A percentile compares a stretch with the other conserved stretches of the same genome.
These are phyloP conservation scores for Conops quadrifasciatus DNA, from an alignment of 2,888 invertebrate genomes.

Conservation along the genomic window DNA sequence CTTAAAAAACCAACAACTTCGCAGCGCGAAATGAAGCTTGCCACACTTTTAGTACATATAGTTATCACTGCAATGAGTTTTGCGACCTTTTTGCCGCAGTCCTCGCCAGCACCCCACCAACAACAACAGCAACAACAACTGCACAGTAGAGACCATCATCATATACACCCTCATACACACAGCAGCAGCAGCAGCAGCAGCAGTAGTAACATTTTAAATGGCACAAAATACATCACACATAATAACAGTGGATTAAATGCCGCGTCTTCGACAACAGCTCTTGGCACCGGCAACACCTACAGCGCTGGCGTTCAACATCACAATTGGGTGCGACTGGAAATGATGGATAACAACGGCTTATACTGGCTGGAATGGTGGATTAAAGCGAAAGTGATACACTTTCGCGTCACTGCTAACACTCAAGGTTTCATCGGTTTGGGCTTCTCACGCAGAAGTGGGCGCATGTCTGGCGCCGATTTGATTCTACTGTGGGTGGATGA, in stretches of 20 bases:
- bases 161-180: conserved; percentile 5
- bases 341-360: conserved; percentile 64
- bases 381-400: conserved; percentile 76
- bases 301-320: conserved; percentile 51
- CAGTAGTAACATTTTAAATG: neutral
- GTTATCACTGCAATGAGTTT: neutral
- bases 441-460: conserved; percentile 78
- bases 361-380: conserved; percentile 75
- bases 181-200: neutral
- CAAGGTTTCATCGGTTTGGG: conserved; percentile 88
- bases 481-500: conserved; percentile 89
- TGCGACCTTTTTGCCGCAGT: neutral
- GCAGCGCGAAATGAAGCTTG: conserved; percentile 10
- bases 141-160: conserved; percentile 9
- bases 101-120: conserved; percentile 7
- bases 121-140: conserved; percentile 12
- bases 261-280: neutral
- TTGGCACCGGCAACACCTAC: neutral
- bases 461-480: conserved; percentile 84
- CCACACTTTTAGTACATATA: neutral
- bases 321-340: conserved; percentile 62
- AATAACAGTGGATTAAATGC: neutral
- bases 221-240: neutral
- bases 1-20: no score
- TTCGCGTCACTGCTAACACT: conserved; percentile 82